A percentile compares a stretch with the other conserved stretches of the same genome.
phyloP scores from a whole-genome alignment of 2,888 invertebrate genomes.

The Biston betularia region DNA sequence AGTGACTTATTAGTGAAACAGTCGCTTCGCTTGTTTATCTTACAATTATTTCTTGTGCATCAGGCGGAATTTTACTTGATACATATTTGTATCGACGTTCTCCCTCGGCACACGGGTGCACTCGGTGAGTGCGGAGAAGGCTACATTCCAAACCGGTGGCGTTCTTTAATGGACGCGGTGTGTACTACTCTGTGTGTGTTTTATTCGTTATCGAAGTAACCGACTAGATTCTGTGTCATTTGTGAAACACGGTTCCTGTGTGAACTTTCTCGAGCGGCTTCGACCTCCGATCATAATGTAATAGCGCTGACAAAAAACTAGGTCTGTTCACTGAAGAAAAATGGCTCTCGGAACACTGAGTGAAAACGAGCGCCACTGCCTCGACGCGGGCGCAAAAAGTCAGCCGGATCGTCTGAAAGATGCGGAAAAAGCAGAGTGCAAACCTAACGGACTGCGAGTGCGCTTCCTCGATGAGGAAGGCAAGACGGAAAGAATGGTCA shows the following conservation, averaged over 20 bases:
- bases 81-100: slow-evolving; percentile 59
- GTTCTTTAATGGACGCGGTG: slow-evolving; percentile 82
- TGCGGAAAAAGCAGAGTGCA: slow-evolving; percentile 70
- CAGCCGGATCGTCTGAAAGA: slow-evolving; percentile 73
- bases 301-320: slow-evolving; percentile 48
- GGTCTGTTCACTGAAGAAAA: slow-evolving; percentile 56
- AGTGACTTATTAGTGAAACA: slow-evolving; percentile 59
- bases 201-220: slow-evolving; percentile 70
- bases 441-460: slow-evolving; percentile 75
- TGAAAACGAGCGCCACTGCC: slow-evolving; percentile 78
- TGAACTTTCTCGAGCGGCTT: slow-evolving; percentile 41
- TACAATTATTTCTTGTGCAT: slow-evolving; percentile 53
- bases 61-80: slow-evolving; percentile 52
- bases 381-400: slow-evolving; percentile 72
- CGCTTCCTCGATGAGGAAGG: slow-evolving; percentile 82
- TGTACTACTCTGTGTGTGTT: slow-evolving; percentile 77
- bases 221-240: slow-evolving; percentile 59
- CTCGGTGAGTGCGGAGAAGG: slow-evolving; percentile 76
- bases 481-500: slow-evolving; percentile 80
- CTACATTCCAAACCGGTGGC: slow-evolving; percentile 85
- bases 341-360: slow-evolving; percentile 81
- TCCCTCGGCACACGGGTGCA: slow-evolving; percentile 69
- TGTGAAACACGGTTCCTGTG: slow-evolving; percentile 49
- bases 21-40: slow-evolving; percentile 52
- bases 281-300: slow-evolving; percentile 58